Evolutionary conservation across 2,888 invertebrate species (phyloP).

Genomic region (Xanthia icteritia): DNA sequence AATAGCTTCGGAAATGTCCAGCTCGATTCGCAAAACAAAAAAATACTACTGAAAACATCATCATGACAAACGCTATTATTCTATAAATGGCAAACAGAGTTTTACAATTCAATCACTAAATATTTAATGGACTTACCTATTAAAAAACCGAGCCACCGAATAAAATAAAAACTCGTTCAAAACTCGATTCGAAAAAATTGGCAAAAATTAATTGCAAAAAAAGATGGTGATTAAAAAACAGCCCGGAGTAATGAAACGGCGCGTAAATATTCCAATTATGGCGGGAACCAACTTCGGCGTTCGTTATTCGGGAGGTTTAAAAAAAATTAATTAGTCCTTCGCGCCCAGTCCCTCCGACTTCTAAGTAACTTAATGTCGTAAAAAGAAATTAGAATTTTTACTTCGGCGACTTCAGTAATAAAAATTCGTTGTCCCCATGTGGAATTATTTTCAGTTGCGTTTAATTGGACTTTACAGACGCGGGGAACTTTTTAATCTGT

Average conservation of each 20-base stretch:
- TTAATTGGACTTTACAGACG: slow-evolving; percentile 66
- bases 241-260: slow-evolving; percentile 81
- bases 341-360: slow-evolving; percentile 74
- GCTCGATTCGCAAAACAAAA: background rate
- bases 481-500: slow-evolving; percentile 68
- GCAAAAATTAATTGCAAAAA: slow-evolving; percentile 68
- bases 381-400: slow-evolving; percentile 69
- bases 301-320: slow-evolving; percentile 73
- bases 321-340: slow-evolving; percentile 87
- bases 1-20: background rate
- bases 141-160: slow-evolving; percentile 13
- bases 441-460: slow-evolving; percentile 67
- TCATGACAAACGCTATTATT: background rate
- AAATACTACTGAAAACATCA: background rate
- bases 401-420: slow-evolving; percentile 63
- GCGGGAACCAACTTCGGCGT: slow-evolving; percentile 77
- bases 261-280: slow-evolving; percentile 85
- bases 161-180: slow-evolving; percentile 43
- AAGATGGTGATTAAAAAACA: slow-evolving; percentile 81
- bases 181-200: slow-evolving; percentile 57
- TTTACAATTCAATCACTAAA: slow-evolving; percentile 21
- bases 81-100: background rate
- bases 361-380: slow-evolving; percentile 68
- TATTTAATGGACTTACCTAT: slow-evolving; percentile 17
- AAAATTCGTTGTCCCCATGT: slow-evolving; percentile 66